Evolutionary conservation across 2,797 vertebrate species (phyloP), one percentile per base, ranked within the genome.

Genomic region (Brachyalestes nurse): DNA sequence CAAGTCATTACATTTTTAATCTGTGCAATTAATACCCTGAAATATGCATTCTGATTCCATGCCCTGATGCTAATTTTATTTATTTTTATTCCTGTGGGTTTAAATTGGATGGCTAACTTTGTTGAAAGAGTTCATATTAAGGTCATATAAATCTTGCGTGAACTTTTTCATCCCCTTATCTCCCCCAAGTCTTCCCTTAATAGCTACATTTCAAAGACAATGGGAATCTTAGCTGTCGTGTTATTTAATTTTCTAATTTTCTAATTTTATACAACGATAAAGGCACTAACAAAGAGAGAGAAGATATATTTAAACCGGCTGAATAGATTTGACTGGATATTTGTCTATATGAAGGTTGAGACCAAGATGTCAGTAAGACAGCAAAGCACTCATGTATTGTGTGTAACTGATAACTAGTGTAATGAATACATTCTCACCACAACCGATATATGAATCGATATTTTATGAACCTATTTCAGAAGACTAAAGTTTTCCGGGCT

Each of bases 181-280:
- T 82, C 62, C 80, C 49, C 57, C 65, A 78, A 58, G 70, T 73
- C 28, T 25, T 21, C 40, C 12, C 78, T 81, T 60, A 83, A 57
- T 21, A 74, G 78, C 81, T 72, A 75, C 8, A 65, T 82, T 87
- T 58, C 23, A 67, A 77, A 65, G 62, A 82, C 66, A 67, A 82
- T 42, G 64, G 72, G 19, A 60, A 71, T 58, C 75, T 72, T 80
- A 55, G 85, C 85, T 78, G 86, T 79, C 75, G 84, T 79, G 83
- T 81, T 47, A 78, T 74, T 42, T 66, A 14, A 67, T 80, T 73
- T 61, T 60, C 25, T 40, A n/a, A n/a, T n/a, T n/a, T n/a, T n/a
- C n/a, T n/a, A n/a, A n/a, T n/a, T n/a, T n/a, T n/a, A n/a, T 19
- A 19, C 34, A 16, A 66, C 12, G 34, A 42, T 66, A 66, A 66